Percentiles rank a stretch among this genome's conserved stretches.
phyloP scores from a whole-genome alignment of 2,888 invertebrate species.

The Tipula lateralis region DNA sequence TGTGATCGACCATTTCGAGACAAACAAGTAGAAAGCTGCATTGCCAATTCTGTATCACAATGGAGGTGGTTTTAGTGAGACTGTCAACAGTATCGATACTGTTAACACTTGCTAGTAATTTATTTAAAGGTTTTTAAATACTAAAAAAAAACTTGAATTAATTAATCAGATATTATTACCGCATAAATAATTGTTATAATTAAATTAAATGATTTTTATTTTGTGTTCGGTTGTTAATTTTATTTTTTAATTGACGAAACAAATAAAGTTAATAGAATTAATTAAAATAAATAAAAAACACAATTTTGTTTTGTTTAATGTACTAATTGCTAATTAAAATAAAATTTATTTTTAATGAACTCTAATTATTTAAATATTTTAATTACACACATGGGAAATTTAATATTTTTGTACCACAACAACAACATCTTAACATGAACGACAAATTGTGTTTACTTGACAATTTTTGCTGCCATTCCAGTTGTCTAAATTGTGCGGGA shows the following conservation, averaged over 20 bases:
- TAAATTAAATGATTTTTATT: neutral
- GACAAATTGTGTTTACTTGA: too few species aligned
- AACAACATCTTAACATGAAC: too few species aligned
- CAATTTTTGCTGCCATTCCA: too few species aligned
- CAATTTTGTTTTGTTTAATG: neutral
- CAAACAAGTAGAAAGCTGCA: too few species aligned
- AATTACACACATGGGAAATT: slow-evolving; percentile 24
- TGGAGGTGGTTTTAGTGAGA: too few species aligned
- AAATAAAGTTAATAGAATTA: neutral
- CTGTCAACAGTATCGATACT: too few species aligned
- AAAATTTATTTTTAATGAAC: slow-evolving; percentile 9
- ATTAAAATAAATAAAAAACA: neutral
- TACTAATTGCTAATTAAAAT: slow-evolving; percentile 14
- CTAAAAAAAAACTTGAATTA: too few species aligned
- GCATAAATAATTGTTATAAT: neutral
- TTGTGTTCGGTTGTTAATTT: neutral
- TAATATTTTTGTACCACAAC: neutral
- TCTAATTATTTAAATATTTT: slow-evolving; percentile 19
- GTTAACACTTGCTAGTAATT: too few species aligned
- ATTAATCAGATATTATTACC: neutral
- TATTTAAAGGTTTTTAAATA: too few species aligned
- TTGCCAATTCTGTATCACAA: too few species aligned
- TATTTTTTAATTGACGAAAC: neutral
- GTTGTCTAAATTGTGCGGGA: too few species aligned
- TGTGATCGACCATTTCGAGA: too few species aligned